A percentile compares a stretch with the other conserved stretches of the same genome.
These are phyloP conservation scores for Cephus spinipes DNA, from an alignment of 2,888 invertebrate genomes.

Conservation along the genomic window DNA sequence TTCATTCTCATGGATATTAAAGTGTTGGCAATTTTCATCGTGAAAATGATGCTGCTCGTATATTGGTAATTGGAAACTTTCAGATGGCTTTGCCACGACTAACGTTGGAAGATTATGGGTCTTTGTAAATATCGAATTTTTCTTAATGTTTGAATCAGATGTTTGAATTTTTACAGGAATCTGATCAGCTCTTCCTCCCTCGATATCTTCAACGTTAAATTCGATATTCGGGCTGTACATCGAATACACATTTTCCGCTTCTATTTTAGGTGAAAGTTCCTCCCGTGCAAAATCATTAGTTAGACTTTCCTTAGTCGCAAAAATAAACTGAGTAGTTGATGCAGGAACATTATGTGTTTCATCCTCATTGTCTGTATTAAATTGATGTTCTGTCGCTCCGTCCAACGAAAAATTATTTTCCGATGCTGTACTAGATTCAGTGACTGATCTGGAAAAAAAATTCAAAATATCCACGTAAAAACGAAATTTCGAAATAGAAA, in stretches of 20 bases:
- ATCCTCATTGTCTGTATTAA: too few species aligned
- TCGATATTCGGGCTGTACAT: conserved; percentile 27
- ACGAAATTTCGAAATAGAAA: too few species aligned
- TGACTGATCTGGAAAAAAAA: too few species aligned
- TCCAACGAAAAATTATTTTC: too few species aligned
- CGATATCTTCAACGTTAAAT: conserved; percentile 23
- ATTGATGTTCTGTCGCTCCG: too few species aligned
- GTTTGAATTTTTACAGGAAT: conserved; percentile 10
- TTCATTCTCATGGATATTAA: not conserved
- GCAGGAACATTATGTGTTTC: too few species aligned
- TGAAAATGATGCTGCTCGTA: conserved; percentile 14
- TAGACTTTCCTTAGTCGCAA: too few species aligned
- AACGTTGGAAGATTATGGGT: not conserved
- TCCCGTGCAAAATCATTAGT: too few species aligned
- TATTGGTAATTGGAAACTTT: conserved; percentile 7
- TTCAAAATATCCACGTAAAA: too few species aligned
- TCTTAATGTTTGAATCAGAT: too few species aligned
- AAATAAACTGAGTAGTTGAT: too few species aligned
- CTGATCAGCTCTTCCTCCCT: conserved; percentile 13
- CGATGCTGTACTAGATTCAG: too few species aligned
- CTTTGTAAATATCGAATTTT: not conserved
- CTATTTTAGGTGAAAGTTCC: conserved; percentile 23
- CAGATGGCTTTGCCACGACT: not conserved
- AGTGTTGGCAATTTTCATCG: conserved; percentile 11
- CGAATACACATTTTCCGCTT: conserved; percentile 25